A percentile compares a stretch with the other conserved stretches of the same genome.
Evolutionary conservation across 92 coral and sea anemone species (phyloP).

Genomic region (Siderastrea siderea): DNA sequence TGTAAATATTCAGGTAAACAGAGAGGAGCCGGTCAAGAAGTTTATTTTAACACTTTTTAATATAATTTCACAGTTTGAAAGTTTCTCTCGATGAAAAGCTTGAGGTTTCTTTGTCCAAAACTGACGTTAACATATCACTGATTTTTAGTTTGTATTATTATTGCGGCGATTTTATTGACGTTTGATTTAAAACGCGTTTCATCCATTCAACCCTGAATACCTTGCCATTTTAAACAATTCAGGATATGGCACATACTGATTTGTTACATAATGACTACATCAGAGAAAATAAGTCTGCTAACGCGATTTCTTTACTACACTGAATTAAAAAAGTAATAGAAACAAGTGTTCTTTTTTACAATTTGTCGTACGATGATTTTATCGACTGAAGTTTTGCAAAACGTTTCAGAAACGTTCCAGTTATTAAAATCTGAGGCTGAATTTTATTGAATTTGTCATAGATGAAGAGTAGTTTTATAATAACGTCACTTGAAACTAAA

Average conservation of each 20-base stretch:
- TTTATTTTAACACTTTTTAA: background rate
- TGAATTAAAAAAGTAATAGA: background rate
- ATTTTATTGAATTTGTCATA: too few relatives aligned
- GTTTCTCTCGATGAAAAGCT: background rate
- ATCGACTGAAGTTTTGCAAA: background rate
- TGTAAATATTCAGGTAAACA: background rate
- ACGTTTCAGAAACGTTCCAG: background rate
- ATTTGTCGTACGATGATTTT: background rate
- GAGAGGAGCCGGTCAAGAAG: background rate
- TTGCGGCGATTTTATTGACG: slow-evolving; percentile 30
- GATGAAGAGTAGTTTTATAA: too few relatives aligned
- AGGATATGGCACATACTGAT: too few relatives aligned
- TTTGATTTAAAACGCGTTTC: background rate
- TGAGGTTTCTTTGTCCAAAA: slow-evolving; percentile 19
- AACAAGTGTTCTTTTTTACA: background rate
- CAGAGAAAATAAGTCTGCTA: too few relatives aligned
- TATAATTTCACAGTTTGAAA: background rate
- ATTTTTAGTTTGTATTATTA: slow-evolving; percentile 26
- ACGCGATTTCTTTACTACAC: background rate
- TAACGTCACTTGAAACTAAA: too few relatives aligned
- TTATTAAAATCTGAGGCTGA: background rate
- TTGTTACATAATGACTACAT: too few relatives aligned
- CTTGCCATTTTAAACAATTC: background rate
- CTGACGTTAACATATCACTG: slow-evolving; percentile 44
- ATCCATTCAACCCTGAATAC: background rate